Evolutionary conservation across 2,888 invertebrate species (phyloP), one percentile per base, ranked within the genome.

Genomic region (Falcaria lacertinaria): DNA sequence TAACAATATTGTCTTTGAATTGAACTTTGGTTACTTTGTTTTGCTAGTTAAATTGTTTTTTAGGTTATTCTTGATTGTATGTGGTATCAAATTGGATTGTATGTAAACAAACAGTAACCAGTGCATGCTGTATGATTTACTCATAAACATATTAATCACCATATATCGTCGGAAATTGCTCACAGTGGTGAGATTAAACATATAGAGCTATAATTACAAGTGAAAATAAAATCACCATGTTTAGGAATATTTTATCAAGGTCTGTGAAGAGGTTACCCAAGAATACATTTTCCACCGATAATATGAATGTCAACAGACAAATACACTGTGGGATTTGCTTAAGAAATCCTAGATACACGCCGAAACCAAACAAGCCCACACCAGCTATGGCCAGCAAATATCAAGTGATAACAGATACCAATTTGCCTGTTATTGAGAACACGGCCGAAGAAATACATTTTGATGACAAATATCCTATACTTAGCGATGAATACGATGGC

Each of bases 361-460:
- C 76, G 35, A 85, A 83, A 55, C 45, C 74, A 71, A 77, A 79
- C 56, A 75, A 48, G 44, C 55, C 63, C 42, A 64, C 90, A 13
- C 84, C 89, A 34, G 89, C 86, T 28, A 80, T 93, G 50, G 73
- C 89, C 42, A 78, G 79, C 57, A 94, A 93, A 81, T 95, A 93
- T 69, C 91, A 93, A 81, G 75, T 93, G 50, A 95, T 95, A 73
- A 90, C 91, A 15, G 95, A 96, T 60, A 90, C 91, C 54, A 94
- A 95, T 70, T 85, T 94, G 0, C 80, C 90, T 11, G 78, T 94
- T 48, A 93, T 96, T 58, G 91, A 94, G 52, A 94, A 96, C 70
- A 91, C 95, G 15, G 92, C 91, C 41, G 95, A 95, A 59, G 94
- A 94, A 74, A 78, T 85, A 34, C 56, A 76, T 38, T 57, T 70